phyloP scores from a whole-genome alignment of 2,113 vertebrate genomes.

The Tichodroma muraria region DNA sequence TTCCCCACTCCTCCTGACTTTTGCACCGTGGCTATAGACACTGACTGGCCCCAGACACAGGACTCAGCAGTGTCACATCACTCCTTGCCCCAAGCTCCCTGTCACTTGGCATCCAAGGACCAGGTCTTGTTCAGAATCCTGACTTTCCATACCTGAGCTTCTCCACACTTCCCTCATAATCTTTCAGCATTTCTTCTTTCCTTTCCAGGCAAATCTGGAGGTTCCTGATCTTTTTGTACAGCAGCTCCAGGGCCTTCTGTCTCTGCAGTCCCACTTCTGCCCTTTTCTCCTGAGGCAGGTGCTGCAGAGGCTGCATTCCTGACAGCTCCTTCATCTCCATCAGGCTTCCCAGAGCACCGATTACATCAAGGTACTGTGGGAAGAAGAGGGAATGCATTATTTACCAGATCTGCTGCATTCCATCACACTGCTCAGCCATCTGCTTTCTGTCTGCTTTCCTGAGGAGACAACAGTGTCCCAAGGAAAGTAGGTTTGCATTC shows the following conservation, averaged over 20 bases:
- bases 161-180: slow-evolving; percentile 44
- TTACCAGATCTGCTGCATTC: not conserved
- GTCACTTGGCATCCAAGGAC: too few species aligned
- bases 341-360: slow-evolving; percentile 64
- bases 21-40: not conserved
- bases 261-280: slow-evolving; percentile 41
- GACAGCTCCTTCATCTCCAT: slow-evolving; percentile 74
- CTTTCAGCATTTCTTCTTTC: slow-evolving; percentile 66
- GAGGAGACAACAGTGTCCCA: not conserved
- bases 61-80: not conserved
- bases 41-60: not conserved
- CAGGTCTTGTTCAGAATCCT: fast-evolving
- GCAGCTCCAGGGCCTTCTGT: slow-evolving; percentile 62
- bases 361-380: slow-evolving; percentile 72
- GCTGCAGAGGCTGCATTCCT: slow-evolving; percentile 62
- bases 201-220: slow-evolving; percentile 65
- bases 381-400: not conserved
- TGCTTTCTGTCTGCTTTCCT: not conserved
- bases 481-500: not conserved
- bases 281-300: slow-evolving; percentile 66
- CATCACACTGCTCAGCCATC: not conserved
- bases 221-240: slow-evolving; percentile 62
- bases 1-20: not conserved
- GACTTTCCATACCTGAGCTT: slow-evolving; percentile 66
- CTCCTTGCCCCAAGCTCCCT: not conserved